Evolutionary conservation across 2,113 vertebrate genomes (phyloP).

Genomic region (Ctenomys sociabilis): DNA sequence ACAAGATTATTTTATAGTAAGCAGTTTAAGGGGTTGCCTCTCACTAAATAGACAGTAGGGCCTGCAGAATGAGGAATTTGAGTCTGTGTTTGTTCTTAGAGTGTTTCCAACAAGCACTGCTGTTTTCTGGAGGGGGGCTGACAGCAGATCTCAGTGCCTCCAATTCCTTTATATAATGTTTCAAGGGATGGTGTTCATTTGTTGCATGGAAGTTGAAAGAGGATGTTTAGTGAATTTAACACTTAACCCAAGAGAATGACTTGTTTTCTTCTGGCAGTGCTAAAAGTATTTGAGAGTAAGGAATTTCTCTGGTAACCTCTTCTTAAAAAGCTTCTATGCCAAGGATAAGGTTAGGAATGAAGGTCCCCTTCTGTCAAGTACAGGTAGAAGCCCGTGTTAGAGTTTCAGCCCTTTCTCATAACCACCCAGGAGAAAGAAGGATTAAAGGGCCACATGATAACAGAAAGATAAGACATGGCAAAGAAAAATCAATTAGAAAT

Average conservation of each 20-base stretch:
- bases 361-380: neutral
- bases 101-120: neutral
- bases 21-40: neutral
- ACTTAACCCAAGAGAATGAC: neutral
- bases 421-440: neutral
- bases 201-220: neutral
- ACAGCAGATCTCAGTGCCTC: neutral
- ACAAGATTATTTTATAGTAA: neutral
- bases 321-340: neutral
- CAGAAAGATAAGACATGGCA: neutral
- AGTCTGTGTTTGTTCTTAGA: neutral
- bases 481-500: neutral
- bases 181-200: neutral
- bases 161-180: neutral
- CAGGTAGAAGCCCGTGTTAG: neutral
- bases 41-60: neutral
- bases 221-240: neutral
- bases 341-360: neutral
- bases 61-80: neutral
- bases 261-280: neutral
- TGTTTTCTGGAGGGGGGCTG: neutral
- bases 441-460: neutral
- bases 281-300: neutral
- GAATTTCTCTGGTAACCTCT: neutral
- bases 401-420: neutral